These are phyloP conservation scores for Heliconius sara DNA, from an alignment of 2,888 invertebrate genomes.

Conservation along the genomic window DNA sequence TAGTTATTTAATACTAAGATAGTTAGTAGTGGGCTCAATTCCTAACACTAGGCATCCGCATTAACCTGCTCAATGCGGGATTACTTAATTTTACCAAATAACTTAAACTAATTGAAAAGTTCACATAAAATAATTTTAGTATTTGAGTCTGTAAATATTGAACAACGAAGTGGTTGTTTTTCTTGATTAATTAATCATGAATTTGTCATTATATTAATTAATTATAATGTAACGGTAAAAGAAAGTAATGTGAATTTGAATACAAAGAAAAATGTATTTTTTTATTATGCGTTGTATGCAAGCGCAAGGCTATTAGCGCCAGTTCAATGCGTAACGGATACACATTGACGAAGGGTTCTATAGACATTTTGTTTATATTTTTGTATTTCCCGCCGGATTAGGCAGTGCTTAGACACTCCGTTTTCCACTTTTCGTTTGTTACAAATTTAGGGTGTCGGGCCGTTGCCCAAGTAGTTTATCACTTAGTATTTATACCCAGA, in stretches of 20 bases:
- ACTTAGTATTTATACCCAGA: no score
- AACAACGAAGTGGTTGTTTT: neutral
- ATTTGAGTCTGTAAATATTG: no score
- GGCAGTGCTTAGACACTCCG: neutral
- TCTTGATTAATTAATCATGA: neutral
- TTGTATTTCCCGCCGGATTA: neutral
- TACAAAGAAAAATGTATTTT: slow-evolving; percentile 8
- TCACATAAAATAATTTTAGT: no score
- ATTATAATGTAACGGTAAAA: slow-evolving; percentile 21
- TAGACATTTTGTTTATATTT: slow-evolving; percentile 5
- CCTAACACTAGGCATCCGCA: no score
- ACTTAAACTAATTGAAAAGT: no score
- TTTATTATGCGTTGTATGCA: slow-evolving; percentile 17
- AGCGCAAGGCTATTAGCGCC: slow-evolving; percentile 26
- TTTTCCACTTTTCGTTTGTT: neutral
- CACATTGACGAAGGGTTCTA: slow-evolving; percentile 15
- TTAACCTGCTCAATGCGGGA: no score
- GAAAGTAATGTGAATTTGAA: slow-evolving; percentile 18
- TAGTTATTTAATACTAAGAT: no score
- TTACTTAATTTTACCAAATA: no score
- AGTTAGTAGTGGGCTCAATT: no score
- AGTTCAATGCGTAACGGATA: slow-evolving; percentile 23
- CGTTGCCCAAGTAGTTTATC: no score
- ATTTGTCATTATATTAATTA: neutral
- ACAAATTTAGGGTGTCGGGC: neutral